A percentile compares a stretch with the other conserved stretches of the same genome.
phyloP scores from a whole-genome alignment of 2,797 vertebrate species.

The Neosalanx taihuensis region DNA sequence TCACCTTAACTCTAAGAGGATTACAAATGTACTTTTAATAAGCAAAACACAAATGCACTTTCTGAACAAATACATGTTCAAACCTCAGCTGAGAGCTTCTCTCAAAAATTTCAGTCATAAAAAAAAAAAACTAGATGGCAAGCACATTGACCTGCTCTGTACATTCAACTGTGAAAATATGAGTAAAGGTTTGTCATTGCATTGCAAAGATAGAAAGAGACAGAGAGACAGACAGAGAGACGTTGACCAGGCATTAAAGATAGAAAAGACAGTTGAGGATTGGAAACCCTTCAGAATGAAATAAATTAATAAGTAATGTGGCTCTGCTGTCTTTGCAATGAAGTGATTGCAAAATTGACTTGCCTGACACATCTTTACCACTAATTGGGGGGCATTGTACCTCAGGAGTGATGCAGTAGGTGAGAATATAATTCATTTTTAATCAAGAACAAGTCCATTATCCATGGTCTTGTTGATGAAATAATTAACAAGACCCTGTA shows the following conservation, averaged over 20 bases:
- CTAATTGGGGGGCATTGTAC: conserved; percentile 40
- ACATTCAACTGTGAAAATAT: no score
- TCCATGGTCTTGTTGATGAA: conserved; percentile 28
- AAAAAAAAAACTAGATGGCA: no score
- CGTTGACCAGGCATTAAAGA: conserved; percentile 10
- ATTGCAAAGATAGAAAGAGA: no score
- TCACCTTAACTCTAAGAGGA: not conserved
- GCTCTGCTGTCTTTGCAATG: conserved; percentile 16
- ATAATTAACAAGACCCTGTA: conserved; percentile 23
- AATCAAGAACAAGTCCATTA: conserved; percentile 43
- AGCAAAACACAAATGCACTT: not conserved
- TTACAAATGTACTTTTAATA: conserved; percentile 2
- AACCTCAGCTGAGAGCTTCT: not conserved
- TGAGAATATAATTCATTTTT: conserved; percentile 40
- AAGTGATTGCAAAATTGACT: conserved; percentile 32
- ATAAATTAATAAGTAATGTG: conserved; percentile 14
- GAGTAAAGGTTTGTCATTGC: no score
- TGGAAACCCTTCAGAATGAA: conserved; percentile 18
- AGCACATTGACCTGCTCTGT: no score
- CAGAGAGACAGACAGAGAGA: not conserved
- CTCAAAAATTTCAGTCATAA: not conserved
- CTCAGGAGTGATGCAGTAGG: conserved; percentile 27
- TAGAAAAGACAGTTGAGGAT: conserved; percentile 14
- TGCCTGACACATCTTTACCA: conserved; percentile 3
- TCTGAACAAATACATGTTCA: not conserved